These are phyloP conservation scores for Serilophus lunatus DNA, from an alignment of 2,113 vertebrate species.

Conservation along the genomic window DNA sequence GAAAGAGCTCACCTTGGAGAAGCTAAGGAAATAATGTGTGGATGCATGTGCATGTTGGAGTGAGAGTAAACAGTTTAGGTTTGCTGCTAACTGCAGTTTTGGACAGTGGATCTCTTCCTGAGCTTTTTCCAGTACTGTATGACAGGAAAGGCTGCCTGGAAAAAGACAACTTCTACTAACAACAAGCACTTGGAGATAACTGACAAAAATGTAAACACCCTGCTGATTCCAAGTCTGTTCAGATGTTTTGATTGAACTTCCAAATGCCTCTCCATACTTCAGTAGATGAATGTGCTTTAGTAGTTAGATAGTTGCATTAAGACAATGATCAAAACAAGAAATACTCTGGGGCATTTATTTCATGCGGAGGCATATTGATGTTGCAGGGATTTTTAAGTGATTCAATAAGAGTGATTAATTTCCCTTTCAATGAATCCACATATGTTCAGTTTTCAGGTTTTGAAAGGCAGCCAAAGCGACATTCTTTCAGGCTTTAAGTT, in stretches of 20 bases:
- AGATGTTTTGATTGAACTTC: neutral
- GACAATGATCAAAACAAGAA: slow-evolving; percentile 35
- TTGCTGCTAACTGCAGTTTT: neutral
- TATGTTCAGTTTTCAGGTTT: slow-evolving; percentile 62
- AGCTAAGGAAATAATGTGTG: neutral
- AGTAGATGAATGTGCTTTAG: neutral
- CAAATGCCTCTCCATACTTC: neutral
- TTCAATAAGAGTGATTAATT: slow-evolving; percentile 63
- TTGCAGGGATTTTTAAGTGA: slow-evolving; percentile 50
- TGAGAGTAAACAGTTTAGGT: neutral
- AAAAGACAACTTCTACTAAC: neutral
- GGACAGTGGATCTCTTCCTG: neutral
- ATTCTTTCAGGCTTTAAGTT: slow-evolving; percentile 61
- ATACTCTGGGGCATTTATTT: slow-evolving; percentile 7
- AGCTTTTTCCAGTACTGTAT: neutral
- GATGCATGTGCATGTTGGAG: neutral
- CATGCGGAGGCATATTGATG: neutral
- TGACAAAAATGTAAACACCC: neutral
- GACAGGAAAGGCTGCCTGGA: neutral
- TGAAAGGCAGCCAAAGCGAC: slow-evolving; percentile 60
- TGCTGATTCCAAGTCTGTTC: neutral
- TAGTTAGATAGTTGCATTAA: neutral
- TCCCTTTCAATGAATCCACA: slow-evolving; percentile 56
- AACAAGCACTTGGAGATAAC: neutral
- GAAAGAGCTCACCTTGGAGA: neutral